These are phyloP conservation scores for Tetramorium simillimum DNA, from an alignment of 1,140 invertebrate species.

Conservation along the genomic window DNA sequence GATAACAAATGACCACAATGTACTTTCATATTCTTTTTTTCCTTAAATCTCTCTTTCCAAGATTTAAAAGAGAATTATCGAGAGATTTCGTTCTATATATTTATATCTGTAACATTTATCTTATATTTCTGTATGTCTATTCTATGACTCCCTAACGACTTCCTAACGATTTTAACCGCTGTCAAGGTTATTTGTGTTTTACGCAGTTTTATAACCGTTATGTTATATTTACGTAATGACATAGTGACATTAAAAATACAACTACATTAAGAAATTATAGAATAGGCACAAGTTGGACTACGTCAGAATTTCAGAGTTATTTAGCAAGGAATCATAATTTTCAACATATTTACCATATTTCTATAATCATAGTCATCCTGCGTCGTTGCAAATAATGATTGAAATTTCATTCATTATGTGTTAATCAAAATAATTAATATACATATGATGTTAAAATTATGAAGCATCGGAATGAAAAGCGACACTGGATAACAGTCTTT, in stretches of 20 bases:
- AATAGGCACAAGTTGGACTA: not conserved
- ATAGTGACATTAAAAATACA: not conserved
- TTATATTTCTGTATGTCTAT: not conserved
- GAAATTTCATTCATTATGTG: not conserved
- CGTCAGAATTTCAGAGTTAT: not conserved
- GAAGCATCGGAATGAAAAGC: constrained; percentile 49
- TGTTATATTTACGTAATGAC: not conserved
- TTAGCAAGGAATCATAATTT: constrained; percentile 1
- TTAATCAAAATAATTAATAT: not conserved
- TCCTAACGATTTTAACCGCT: not conserved
- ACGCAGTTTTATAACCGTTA: not conserved
- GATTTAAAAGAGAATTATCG: not conserved
- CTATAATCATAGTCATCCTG: not conserved
- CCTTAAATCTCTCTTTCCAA: not conserved
- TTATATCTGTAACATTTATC: constrained; percentile 6
- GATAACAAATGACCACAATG: constrained; percentile 20
- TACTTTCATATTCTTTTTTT: constrained; percentile 41
- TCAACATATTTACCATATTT: not conserved
- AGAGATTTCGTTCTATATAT: constrained; percentile 7
- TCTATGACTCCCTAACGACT: constrained; percentile 23
- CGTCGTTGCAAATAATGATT: not conserved
- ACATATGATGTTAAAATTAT: not conserved
- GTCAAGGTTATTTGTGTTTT: not conserved
- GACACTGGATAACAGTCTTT: constrained; percentile 76
- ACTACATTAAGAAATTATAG: constrained; percentile 9